Conservation (phyloP, 2,888 invertebrate genomes). For the Silvanus unidentatus region DNA sequence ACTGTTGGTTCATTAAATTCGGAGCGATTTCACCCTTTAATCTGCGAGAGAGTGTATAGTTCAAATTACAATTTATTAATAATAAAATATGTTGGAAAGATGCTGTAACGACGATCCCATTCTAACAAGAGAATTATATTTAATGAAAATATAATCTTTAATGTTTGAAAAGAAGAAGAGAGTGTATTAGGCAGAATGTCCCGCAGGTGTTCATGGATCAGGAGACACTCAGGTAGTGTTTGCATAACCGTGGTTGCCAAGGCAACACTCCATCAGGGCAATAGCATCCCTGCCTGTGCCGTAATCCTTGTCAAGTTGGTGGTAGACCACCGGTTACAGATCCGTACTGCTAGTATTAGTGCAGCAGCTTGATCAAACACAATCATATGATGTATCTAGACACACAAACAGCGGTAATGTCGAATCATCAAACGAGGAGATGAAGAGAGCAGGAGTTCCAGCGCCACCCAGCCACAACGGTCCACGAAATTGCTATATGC, state of each 20-base stretch:
- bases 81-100: slow-evolving; percentile 17
- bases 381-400: slow-evolving; percentile 19
- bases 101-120: slow-evolving; percentile 11
- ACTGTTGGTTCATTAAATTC: too few relatives aligned
- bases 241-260: slow-evolving; percentile 36
- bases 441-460: slow-evolving; percentile 13
- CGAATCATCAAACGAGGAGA: slow-evolving; percentile 12
- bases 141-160: not conserved
- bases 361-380: slow-evolving; percentile 20
- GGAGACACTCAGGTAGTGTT: slow-evolving; percentile 29
- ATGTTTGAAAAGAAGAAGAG: slow-evolving; percentile 3
- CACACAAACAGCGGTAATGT: not conserved
- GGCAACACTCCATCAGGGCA: slow-evolving; percentile 23
- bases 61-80: too few relatives aligned
- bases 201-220: slow-evolving; percentile 7
- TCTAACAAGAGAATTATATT: too few relatives aligned
- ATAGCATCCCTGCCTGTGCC: slow-evolving; percentile 11
- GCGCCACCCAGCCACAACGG: not conserved
- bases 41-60: too few relatives aligned
- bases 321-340: slow-evolving; percentile 22
- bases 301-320: slow-evolving; percentile 23
- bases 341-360: slow-evolving; percentile 15
- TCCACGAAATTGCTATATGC: too few relatives aligned
- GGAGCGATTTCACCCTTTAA: too few relatives aligned
- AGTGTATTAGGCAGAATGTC: slow-evolving; percentile 7